A percentile compares a stretch with the other conserved stretches of the same genome.
Conservation (phyloP, 1,140 invertebrate species). For the Akabosia matsudoensis region DNA sequence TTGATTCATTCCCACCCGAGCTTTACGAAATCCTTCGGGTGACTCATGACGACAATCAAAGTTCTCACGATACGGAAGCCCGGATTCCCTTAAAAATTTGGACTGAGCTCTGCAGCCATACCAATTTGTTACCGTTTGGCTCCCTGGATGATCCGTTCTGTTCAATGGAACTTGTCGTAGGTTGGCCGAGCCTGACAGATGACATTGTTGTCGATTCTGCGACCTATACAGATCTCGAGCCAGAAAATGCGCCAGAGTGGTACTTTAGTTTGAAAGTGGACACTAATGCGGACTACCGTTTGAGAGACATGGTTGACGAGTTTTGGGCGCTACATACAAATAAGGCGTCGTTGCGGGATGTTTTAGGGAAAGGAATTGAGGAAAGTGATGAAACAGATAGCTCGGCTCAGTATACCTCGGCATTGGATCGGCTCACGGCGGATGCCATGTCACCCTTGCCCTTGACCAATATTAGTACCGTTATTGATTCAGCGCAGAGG, state of each 20-base stretch:
- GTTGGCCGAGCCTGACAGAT: slow-evolving; percentile 82
- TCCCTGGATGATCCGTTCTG: slow-evolving; percentile 55
- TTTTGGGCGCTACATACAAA: slow-evolving; percentile 57
- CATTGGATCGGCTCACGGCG: slow-evolving; percentile 55
- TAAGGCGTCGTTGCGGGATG: slow-evolving; percentile 56
- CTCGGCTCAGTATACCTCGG: slow-evolving; percentile 50
- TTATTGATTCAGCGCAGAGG: slow-evolving; percentile 50
- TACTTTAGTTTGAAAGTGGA: slow-evolving; percentile 54
- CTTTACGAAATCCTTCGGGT: slow-evolving; percentile 64
- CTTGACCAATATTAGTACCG: slow-evolving; percentile 31
- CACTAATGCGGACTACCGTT: slow-evolving; percentile 61
- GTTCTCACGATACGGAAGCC: slow-evolving; percentile 35
- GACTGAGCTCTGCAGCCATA: slow-evolving; percentile 15
- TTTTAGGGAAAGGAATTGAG: slow-evolving; percentile 62
- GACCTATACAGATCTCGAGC: slow-evolving; percentile 81
- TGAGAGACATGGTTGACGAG: slow-evolving; percentile 63
- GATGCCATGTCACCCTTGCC: slow-evolving; percentile 47
- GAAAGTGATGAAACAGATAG: background rate
- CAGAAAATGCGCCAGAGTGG: slow-evolving; percentile 76
- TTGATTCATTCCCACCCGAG: slow-evolving; percentile 69
- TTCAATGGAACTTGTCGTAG: slow-evolving; percentile 73
- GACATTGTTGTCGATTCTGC: slow-evolving; percentile 83
- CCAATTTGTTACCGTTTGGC: slow-evolving; percentile 36
- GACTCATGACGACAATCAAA: slow-evolving; percentile 52
- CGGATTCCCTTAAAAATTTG: background rate